These are phyloP conservation scores for Phalloptychus januarius DNA, from an alignment of 2,797 vertebrate species.

Conservation along the genomic window DNA sequence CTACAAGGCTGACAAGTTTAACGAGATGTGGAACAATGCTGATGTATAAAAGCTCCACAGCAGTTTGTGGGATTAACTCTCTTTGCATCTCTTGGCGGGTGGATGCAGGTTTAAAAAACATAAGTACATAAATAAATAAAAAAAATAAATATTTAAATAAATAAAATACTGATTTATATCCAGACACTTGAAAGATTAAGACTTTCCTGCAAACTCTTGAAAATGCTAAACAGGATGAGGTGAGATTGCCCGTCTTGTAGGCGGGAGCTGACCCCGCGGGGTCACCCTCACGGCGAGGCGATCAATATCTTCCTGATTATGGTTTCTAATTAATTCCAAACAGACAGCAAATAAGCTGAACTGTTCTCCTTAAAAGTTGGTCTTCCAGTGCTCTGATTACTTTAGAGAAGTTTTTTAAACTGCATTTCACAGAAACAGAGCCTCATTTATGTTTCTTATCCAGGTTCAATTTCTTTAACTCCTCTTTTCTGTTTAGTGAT, in stretches of 20 bases:
- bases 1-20: neutral
- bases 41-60: too few species aligned
- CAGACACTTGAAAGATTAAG: slow-evolving; percentile 4
- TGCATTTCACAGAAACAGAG: slow-evolving; percentile 15
- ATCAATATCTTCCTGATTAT: slow-evolving; percentile 52
- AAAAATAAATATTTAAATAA: too few species aligned
- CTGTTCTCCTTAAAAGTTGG: neutral
- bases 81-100: slow-evolving; percentile 74
- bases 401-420: slow-evolving; percentile 25
- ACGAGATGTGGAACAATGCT: neutral
- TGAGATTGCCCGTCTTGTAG: slow-evolving; percentile 29
- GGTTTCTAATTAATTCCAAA: slow-evolving; percentile 43
- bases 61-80: neutral
- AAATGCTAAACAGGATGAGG: slow-evolving; percentile 46
- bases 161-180: slow-evolving; percentile 18
- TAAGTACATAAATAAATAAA: too few species aligned
- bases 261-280: slow-evolving; percentile 28
- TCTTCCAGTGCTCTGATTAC: neutral
- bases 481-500: slow-evolving; percentile 35
- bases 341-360: neutral
- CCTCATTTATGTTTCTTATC: slow-evolving; percentile 30
- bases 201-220: slow-evolving; percentile 12
- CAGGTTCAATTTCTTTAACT: slow-evolving; percentile 41
- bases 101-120: neutral
- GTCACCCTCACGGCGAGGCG: slow-evolving; percentile 25